Evolutionary conservation across 2,888 invertebrate species (phyloP), one percentile per base, ranked within the genome.

Genomic region (Drosophila merina): DNA sequence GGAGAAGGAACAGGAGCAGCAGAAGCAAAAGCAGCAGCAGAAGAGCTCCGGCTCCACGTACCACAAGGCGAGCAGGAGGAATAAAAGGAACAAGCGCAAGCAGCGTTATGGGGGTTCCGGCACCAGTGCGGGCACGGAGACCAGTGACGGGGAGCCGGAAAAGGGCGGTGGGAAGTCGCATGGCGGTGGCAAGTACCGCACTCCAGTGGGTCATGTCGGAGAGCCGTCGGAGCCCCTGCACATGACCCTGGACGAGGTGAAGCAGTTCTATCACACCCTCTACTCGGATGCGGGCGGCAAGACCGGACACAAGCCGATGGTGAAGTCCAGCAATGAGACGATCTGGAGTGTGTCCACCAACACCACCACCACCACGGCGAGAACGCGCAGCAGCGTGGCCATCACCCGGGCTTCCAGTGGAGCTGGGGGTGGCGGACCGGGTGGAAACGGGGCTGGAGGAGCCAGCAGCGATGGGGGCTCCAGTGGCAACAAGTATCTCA

Each of bases 231-330:
- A 97, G 89, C 95, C 95, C 2, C 94, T 96, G 72, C 97, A 97
- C 90, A 95, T 97, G 94, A 96, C 97, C 8, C 92, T 97, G 62
- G 95, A 96, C 79, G 96, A 97, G 92, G 96, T 97, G 88, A 94
- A 96, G 74, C 95, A 96, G 86, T 96, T 96, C 90, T 93, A 97
- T 84, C 96, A 96, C 77, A 96, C 95, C 6, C 92, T 97, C 45
- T 96, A 96, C 90, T 96, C 96, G 36, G 90, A 90, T 44, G 86
- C 84, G 2, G 81, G 82, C 45, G 81, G 82, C 45, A 81, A 78
- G 12, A 40, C 77, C 0, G 28, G 26, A 8, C 25, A 51, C 48
- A 79, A 74, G 38, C 72, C 74, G 42, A 73, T 79, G 75, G 77
- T 77, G 38, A 89, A 89, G 92, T 93, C 89, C 6, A 88, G 90